These are phyloP conservation scores for Cherax quadricarinatus DNA, from an alignment of 1,140 invertebrate genomes.

Conservation along the genomic window DNA sequence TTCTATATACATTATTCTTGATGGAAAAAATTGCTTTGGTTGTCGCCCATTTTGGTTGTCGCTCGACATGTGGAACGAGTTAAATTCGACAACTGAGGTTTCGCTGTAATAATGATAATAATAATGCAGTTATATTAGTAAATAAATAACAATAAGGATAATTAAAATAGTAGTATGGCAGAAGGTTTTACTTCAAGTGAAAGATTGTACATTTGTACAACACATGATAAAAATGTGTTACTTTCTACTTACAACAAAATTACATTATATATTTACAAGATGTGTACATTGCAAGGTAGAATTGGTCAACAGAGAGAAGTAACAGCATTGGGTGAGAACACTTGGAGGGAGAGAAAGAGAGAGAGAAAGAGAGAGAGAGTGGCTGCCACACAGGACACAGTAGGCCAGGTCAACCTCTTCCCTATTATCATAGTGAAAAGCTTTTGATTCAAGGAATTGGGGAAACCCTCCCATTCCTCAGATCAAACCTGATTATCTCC, in stretches of 20 bases:
- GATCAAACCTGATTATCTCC: no score
- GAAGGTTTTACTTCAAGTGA: slow-evolving; percentile 64
- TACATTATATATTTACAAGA: slow-evolving; percentile 66
- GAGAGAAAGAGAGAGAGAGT: not conserved
- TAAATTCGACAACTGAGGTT: no score
- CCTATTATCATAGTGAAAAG: no score
- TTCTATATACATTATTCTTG: no score
- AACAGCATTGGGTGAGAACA: slow-evolving; percentile 13
- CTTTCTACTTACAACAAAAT: slow-evolving; percentile 71
- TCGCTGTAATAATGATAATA: no score
- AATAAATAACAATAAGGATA: not conserved
- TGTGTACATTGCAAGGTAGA: slow-evolving; percentile 57
- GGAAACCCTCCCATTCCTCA: no score
- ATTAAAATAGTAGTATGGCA: slow-evolving; percentile 12
- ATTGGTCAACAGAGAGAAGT: slow-evolving; percentile 62
- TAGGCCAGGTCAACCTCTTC: not conserved
- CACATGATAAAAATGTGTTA: slow-evolving; percentile 70
- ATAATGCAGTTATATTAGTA: no score
- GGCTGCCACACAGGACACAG: not conserved
- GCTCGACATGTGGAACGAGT: no score
- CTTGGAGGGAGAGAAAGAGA: not conserved
- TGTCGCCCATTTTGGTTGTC: no score
- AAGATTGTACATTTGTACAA: slow-evolving; percentile 68
- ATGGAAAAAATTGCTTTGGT: no score
- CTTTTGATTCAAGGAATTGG: no score